These are phyloP conservation scores for Dasypolia templi DNA, from an alignment of 2,888 invertebrate species.

Conservation along the genomic window DNA sequence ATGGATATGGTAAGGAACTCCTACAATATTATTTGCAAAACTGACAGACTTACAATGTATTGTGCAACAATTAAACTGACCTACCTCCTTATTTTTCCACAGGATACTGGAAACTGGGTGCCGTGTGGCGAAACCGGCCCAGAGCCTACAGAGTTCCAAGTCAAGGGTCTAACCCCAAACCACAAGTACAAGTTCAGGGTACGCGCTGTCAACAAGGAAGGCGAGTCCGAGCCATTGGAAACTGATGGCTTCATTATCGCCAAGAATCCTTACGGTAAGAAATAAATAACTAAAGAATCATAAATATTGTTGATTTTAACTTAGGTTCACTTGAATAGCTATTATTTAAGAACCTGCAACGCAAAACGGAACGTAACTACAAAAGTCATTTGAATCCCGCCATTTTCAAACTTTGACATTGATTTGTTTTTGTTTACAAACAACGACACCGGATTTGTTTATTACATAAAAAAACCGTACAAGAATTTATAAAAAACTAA, in stretches of 20 bases:
- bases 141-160: constrained; percentile 94
- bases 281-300: neutral
- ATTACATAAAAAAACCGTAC: neutral
- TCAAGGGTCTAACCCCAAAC: constrained; percentile 97
- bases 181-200: constrained; percentile 99
- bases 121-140: constrained; percentile 98
- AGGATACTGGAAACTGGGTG: constrained; percentile 98
- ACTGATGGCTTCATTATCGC: constrained; percentile 96
- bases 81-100: constrained; percentile 15
- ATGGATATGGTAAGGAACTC: constrained; percentile 93
- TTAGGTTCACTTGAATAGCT: neutral
- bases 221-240: constrained; percentile 98
- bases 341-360: neutral
- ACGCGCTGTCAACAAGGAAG: constrained; percentile 99
- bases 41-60: no score
- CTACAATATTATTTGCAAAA: neutral
- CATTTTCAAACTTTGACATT: constrained; percentile 52
- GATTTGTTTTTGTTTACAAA: constrained; percentile 66
- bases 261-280: constrained; percentile 98
- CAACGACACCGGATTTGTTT: constrained; percentile 19
- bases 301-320: no score
- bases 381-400: constrained; percentile 34
- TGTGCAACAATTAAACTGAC: no score
- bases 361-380: constrained; percentile 30
- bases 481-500: neutral